Conservation (phyloP, 1,140 invertebrate species). For the Ladona fulva region DNA sequence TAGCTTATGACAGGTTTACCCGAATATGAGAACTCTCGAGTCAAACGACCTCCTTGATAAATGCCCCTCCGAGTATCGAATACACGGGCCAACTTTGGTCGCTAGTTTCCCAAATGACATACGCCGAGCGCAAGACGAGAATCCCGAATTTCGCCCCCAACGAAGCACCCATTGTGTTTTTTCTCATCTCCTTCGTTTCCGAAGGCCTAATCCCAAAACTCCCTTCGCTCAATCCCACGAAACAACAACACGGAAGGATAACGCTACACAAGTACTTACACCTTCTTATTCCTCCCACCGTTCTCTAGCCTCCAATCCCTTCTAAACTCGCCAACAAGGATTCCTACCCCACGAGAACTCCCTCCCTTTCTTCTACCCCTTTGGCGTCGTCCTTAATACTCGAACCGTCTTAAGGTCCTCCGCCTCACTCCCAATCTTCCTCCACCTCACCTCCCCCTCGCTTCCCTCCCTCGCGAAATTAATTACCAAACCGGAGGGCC, state of each 20-base stretch:
- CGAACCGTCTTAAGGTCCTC: not conserved
- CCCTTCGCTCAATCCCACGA: no score
- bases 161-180: not conserved
- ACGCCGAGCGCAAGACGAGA: not conserved
- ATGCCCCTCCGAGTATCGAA: not conserved
- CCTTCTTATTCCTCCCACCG: not conserved
- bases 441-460: no score
- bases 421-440: not conserved
- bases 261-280: not conserved
- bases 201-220: no score
- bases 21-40: not conserved
- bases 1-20: not conserved
- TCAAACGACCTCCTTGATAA: not conserved
- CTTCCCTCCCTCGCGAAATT: not conserved
- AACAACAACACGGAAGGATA: not conserved
- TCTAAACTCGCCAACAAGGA: not conserved
- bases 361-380: not conserved
- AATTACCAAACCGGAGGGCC: conserved; percentile 6
- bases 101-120: not conserved
- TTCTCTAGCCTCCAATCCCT: not conserved
- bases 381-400: not conserved
- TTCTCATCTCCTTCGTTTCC: not conserved
- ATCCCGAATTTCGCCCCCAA: not conserved
- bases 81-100: not conserved
- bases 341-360: not conserved